These are phyloP conservation scores for Phenganax marumi DNA, from an alignment of 92 coral and sea anemone genomes.

Conservation along the genomic window DNA sequence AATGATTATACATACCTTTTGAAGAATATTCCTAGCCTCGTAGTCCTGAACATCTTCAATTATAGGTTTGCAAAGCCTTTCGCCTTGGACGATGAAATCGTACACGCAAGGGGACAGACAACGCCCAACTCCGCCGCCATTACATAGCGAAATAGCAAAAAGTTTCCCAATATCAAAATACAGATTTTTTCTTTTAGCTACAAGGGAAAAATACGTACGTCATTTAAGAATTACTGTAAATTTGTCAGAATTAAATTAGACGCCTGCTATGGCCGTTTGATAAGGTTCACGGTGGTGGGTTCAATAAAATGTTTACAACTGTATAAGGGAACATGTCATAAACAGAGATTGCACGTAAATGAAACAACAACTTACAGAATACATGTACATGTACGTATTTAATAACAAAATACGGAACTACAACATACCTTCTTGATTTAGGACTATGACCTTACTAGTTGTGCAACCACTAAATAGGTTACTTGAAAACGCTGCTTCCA, in stretches of 20 bases:
- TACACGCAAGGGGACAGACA: constrained; percentile 48
- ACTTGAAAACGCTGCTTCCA: background rate
- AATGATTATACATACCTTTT: background rate
- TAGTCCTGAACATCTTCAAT: constrained; percentile 13
- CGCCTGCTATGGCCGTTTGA: too few species aligned
- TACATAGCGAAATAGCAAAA: constrained; percentile 53
- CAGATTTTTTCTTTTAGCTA: constrained; percentile 17
- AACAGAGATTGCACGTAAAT: too few species aligned
- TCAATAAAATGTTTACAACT: too few species aligned
- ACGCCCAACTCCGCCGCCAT: constrained; percentile 57
- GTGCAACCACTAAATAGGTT: constrained; percentile 15
- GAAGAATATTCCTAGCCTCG: background rate
- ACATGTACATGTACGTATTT: background rate
- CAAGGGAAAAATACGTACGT: background rate
- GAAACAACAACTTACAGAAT: background rate
- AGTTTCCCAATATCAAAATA: constrained; percentile 49
- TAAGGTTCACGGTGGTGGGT: too few species aligned
- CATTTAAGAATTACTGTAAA: background rate
- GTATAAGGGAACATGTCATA: too few species aligned
- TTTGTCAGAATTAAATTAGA: too few species aligned
- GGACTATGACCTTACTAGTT: constrained; percentile 12
- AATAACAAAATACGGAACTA: background rate
- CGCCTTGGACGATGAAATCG: constrained; percentile 25
- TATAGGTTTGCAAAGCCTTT: constrained; percentile 13
- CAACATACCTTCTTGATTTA: constrained; percentile 28